phyloP scores from a whole-genome alignment of 2,888 invertebrate species.

The Diplolepis rosae region DNA sequence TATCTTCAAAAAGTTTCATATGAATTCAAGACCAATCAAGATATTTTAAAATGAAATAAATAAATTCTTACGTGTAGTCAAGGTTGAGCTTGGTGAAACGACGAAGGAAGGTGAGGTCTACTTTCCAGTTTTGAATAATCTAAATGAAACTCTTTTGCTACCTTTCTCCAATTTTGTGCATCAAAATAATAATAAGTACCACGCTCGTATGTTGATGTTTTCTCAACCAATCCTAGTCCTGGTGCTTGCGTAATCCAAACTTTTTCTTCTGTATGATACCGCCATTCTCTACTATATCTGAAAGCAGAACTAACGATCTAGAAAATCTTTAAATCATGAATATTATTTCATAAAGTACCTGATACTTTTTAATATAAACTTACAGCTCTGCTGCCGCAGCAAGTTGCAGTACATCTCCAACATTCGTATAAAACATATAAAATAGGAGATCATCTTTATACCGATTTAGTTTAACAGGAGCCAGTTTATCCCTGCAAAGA shows the following conservation, averaged over 20 bases:
- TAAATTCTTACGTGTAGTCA: constrained; percentile 65
- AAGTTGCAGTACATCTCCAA: constrained; percentile 97
- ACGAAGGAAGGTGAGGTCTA: constrained; percentile 85
- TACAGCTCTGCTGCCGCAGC: constrained; percentile 98
- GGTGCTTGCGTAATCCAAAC: constrained; percentile 99
- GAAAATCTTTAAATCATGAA: not conserved
- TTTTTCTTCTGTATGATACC: constrained; percentile 99
- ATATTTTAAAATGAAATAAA: constrained; percentile 6
- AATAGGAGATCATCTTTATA: constrained; percentile 99
- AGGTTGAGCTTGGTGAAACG: constrained; percentile 78
- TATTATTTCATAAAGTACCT: not conserved
- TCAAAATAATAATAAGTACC: constrained; percentile 99
- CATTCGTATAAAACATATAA: constrained; percentile 99
- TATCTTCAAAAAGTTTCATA: constrained; percentile 26
- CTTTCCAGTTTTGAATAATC: constrained; percentile 99
- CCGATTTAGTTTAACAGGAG: constrained; percentile 95
- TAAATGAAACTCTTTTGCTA: constrained; percentile 98
- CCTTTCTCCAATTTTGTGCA: constrained; percentile 99
- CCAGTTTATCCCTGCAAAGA: constrained; percentile 88
- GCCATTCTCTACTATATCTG: constrained; percentile 98
- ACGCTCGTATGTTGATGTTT: constrained; percentile 96
- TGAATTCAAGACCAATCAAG: not conserved
- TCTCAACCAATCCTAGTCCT: constrained; percentile 94
- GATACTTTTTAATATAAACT: constrained; percentile 73
- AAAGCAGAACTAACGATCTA: constrained; percentile 45